These are phyloP conservation scores for Apeira syringaria DNA, from an alignment of 2,888 invertebrate species.

Conservation along the genomic window DNA sequence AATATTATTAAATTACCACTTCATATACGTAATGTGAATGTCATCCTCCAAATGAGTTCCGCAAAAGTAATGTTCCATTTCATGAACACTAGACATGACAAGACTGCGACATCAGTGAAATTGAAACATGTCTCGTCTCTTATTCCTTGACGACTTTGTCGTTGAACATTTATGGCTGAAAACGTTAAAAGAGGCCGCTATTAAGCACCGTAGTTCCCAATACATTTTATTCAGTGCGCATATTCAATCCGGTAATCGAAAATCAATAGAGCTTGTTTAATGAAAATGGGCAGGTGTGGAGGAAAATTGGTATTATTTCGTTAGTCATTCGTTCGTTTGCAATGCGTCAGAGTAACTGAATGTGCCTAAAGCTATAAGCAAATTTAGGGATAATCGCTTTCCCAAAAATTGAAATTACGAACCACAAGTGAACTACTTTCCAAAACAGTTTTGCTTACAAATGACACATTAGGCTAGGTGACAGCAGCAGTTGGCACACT, in stretches of 20 bases:
- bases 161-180: conserved; percentile 15
- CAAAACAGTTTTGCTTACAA: too few species aligned
- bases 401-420: too few species aligned
- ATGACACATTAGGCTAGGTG: conserved; percentile 20
- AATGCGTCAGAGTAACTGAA: conserved; percentile 21
- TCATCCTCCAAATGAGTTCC: too few species aligned
- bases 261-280: conserved; percentile 47
- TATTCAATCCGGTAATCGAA: conserved; percentile 42
- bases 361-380: conserved; percentile 11
- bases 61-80: too few species aligned
- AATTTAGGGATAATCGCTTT: too few species aligned
- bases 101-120: too few species aligned
- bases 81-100: too few species aligned
- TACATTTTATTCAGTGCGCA: conserved; percentile 25
- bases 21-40: too few species aligned
- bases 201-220: conserved; percentile 13
- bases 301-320: conserved; percentile 28
- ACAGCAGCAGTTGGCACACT: conserved; percentile 11
- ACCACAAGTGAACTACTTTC: too few species aligned
- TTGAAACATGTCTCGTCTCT: conserved; percentile 11
- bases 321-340: conserved; percentile 20
- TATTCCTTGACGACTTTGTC: conserved; percentile 15
- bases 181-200: conserved; percentile 13
- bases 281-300: conserved; percentile 38
- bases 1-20: too few species aligned